Evolutionary conservation across 1,140 invertebrate species (phyloP), one percentile per base, ranked within the genome.

Genomic region (Pogonomyrmex californicus): DNA sequence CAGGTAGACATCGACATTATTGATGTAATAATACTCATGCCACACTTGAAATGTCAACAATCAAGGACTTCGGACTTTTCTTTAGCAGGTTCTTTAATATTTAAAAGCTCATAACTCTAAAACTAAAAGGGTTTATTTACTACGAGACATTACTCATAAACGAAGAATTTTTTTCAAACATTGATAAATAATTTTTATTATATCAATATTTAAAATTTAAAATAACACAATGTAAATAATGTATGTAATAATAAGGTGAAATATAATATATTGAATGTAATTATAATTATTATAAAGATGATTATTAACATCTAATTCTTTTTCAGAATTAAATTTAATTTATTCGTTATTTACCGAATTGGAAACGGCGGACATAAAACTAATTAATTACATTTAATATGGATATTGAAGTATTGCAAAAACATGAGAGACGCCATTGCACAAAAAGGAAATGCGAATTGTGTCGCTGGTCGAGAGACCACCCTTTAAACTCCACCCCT

Each of bases 401-500:
- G 51, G 47, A 30, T 6, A 89, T 81, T 63, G 5, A 47, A 33
- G 23, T 6, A n/a, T 73, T 51, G 30, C n/a, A n/a, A 87, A 44
- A 88, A 9, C 17, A 38, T 51, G 30, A 47, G 36, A 30, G 88
- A 49, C 90, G 90, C 90, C 90, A 91, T 91, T 88, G 41, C 85
- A 66, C 49, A 54, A 76, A 60, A 68, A 62, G 47, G 44, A 60
- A 60, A 86, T 68, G 30, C 38, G 82, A 91, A 81, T 88, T 89
- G 77, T 85, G 83, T 89, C 65, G 73, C 75, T 86, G 51, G 38
- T 33, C 73, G 71, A 79, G 78, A 73, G 79, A 78, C 90, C 77
- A 91, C 82, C 90, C 73, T 33, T 78, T 44, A 88, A 86, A 79
- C 86, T 90, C 90, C 88, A 90, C 87, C n/a, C 87, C 38, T 87